Percentiles rank a stretch among this genome's conserved stretches.
phyloP scores from a whole-genome alignment of 2,888 invertebrate genomes.

The Cephonodes hylas region DNA sequence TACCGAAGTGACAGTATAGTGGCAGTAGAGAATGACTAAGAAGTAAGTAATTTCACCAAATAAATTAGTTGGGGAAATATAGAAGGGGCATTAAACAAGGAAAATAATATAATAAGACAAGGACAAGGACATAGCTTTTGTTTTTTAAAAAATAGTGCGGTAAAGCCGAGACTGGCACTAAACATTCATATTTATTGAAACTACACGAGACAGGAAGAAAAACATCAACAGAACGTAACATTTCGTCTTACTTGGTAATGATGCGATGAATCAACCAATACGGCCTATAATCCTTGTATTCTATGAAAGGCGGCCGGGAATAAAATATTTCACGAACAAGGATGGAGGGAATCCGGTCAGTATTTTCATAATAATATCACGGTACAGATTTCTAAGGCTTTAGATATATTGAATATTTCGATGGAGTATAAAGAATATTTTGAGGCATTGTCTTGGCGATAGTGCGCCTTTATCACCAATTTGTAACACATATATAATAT shows the following conservation, averaged over 20 bases:
- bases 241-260: background rate
- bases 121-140: too few relatives aligned
- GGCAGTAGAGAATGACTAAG: too few relatives aligned
- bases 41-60: too few relatives aligned
- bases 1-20: too few relatives aligned
- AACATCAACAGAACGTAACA: background rate
- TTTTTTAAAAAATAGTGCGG: too few relatives aligned
- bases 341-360: slow-evolving; percentile 21
- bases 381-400: slow-evolving; percentile 19
- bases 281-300: slow-evolving; percentile 25
- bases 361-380: slow-evolving; percentile 16
- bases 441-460: too few relatives aligned
- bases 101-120: too few relatives aligned
- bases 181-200: background rate
- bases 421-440: background rate
- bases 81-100: too few relatives aligned
- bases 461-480: too few relatives aligned
- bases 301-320: slow-evolving; percentile 24
- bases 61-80: too few relatives aligned
- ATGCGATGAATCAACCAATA: background rate
- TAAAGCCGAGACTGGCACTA: too few relatives aligned
- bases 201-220: background rate
- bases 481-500: too few relatives aligned
- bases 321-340: slow-evolving; percentile 28
- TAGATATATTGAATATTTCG: background rate